Base-by-base conservation (phyloP, 1,140 invertebrate species). In the Trachelipus rathkii region DNA sequence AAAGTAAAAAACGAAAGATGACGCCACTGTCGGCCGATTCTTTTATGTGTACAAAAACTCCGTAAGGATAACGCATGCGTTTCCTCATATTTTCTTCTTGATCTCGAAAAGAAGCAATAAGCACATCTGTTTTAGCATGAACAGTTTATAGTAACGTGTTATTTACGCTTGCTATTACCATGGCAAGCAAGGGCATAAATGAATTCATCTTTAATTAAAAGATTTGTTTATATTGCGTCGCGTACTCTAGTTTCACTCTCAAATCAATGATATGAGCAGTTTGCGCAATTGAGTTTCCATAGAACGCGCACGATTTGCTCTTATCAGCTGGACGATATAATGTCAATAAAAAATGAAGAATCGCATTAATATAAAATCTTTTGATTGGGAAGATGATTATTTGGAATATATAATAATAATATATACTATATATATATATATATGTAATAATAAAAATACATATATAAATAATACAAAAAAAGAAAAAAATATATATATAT, bases 241-340 rank as follows among this genome's bases (percentile, higher is more conserved):
- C 50, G 50, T 60, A 60, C 50, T 60, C 50, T 19, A 8, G 19
- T 33, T 33, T 33, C 33, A 33, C 33, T 33, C 33, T 60, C 50
- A 60, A 60, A 60, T 60, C 50, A 60, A 60, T 60, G 50, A 60
- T 60, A 60, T 15, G 50, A 60, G 19, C 50, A 60, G 11, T 15
- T 60, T 8, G 50, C 50, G 50, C 50, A 60, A 13, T 60, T 60
- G 2, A 8, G 50, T 60, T 19, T 60, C 50, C 50, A 60, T 60
- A 8, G 50, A 13, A 60, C 11, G 11, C 11, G 11, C 11, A 13
- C 11, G 11, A 13, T 60, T 60, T 60, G 19, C 50, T 60, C 19
- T 60, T 60, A 60, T 60, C 50, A 60, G 50, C 50, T 60, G 50
- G 19, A 60, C 11, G 50, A 2, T 13, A 60, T 60, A 8, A 60